A percentile compares a stretch with the other conserved stretches of the same genome.
These are phyloP conservation scores for Sisyra nigra DNA, from an alignment of 2,888 invertebrate species.

Conservation along the genomic window DNA sequence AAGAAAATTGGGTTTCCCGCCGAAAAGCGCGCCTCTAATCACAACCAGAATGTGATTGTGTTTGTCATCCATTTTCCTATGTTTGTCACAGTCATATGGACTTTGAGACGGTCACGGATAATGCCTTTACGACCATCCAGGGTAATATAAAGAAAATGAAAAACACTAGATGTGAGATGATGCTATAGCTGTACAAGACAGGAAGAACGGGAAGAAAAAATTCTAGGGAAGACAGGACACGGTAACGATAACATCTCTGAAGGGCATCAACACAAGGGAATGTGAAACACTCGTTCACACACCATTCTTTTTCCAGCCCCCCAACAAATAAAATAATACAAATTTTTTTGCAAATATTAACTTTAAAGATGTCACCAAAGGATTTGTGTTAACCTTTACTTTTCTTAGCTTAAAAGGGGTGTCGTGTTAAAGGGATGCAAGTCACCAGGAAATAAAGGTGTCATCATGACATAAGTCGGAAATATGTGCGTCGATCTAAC, in stretches of 20 bases:
- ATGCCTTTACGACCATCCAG: constrained; percentile 74
- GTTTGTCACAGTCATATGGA: constrained; percentile 27
- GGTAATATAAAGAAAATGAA: constrained; percentile 84
- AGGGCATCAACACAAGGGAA: no score
- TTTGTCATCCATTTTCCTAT: constrained; percentile 1
- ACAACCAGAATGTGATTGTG: constrained; percentile 8
- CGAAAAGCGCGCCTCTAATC: constrained; percentile 5
- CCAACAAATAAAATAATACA: no score
- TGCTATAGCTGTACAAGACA: constrained; percentile 3
- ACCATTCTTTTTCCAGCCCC: no score
- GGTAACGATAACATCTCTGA: constrained; percentile 7
- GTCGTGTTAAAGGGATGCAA: no score
- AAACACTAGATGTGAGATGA: constrained; percentile 39
- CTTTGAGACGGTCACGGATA: constrained; percentile 61
- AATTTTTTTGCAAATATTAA: no score
- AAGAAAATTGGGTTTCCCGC: constrained; percentile 23
- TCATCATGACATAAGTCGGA: no score
- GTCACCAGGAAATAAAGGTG: no score
- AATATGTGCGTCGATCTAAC: no score
- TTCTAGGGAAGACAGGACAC: neutral
- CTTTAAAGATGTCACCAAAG: no score
- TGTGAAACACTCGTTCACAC: no score
- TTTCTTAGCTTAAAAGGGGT: no score
- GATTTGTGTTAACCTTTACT: no score
- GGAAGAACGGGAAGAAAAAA: constrained; percentile 8